phyloP scores from a whole-genome alignment of 1,140 invertebrate genomes.

The Dryas iulia region DNA sequence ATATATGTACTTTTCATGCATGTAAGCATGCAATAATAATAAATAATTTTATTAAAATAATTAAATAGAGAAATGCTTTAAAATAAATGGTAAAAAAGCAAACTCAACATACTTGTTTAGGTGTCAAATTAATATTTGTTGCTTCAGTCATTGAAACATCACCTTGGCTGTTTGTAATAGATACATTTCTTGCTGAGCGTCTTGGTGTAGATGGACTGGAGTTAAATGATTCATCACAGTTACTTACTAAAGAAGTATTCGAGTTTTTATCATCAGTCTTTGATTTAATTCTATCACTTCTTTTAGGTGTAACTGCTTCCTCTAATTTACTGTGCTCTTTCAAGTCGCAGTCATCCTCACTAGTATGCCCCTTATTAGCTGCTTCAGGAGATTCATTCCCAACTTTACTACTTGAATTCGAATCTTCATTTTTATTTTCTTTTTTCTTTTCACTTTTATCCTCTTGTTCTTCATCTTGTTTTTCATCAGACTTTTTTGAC shows the following conservation, averaged over 20 bases:
- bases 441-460: conserved; percentile 7
- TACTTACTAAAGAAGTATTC: conserved; percentile 43
- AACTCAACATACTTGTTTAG: conserved; percentile 65
- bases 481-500: neutral
- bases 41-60: neutral
- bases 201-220: conserved; percentile 48
- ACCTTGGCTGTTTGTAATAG: conserved; percentile 45
- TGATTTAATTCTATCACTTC: conserved; percentile 39
- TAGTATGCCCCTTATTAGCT: neutral
- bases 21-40: too few species aligned
- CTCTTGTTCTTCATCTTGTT: conserved; percentile 7
- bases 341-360: neutral
- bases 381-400: neutral
- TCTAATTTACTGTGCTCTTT: neutral
- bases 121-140: conserved; percentile 49
- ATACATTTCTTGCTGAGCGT: conserved; percentile 45
- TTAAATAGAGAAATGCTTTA: too few species aligned
- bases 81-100: conserved; percentile 4
- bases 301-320: conserved; percentile 35
- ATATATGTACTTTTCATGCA: too few species aligned
- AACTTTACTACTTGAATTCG: conserved; percentile 4
- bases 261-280: conserved; percentile 39
- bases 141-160: conserved; percentile 56
- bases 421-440: conserved; percentile 13
- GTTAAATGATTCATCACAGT: conserved; percentile 44